These are phyloP conservation scores for Drosophila sturtevanti DNA, from an alignment of 1,140 invertebrate genomes.

Conservation along the genomic window DNA sequence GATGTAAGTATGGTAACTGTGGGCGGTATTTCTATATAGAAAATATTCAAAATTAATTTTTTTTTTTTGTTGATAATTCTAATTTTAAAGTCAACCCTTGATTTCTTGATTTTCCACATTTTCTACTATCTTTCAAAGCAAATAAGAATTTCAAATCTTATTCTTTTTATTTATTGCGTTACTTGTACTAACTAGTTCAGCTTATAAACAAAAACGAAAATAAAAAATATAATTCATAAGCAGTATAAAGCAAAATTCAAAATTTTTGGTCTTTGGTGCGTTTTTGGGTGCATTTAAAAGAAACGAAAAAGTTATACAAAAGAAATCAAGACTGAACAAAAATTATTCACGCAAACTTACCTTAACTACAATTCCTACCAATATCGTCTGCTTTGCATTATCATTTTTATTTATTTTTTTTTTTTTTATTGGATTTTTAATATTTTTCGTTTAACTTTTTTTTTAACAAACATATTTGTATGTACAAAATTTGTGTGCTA, in stretches of 20 bases:
- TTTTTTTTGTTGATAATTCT: background rate
- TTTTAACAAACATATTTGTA: conserved; percentile 33
- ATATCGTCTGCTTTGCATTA: conserved; percentile 58
- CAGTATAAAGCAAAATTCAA: conserved; percentile 48
- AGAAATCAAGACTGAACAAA: conserved; percentile 32
- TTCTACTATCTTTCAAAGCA: background rate
- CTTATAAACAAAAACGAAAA: background rate
- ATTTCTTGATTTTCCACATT: background rate
- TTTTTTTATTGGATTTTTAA: conserved; percentile 22
- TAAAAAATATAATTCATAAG: conserved; percentile 26
- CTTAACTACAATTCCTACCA: conserved; percentile 69
- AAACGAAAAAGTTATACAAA: conserved; percentile 15
- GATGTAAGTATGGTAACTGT: conserved; percentile 40
- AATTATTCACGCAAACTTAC: conserved; percentile 64
- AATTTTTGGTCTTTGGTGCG: conserved; percentile 59
- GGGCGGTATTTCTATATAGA: conserved; percentile 22
- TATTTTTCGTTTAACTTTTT: conserved; percentile 14
- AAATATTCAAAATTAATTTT: background rate
- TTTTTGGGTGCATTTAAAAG: conserved; percentile 60
- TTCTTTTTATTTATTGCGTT: conserved; percentile 11
- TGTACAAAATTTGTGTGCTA: conserved; percentile 62
- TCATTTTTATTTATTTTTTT: conserved; percentile 32
- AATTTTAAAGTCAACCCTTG: background rate
- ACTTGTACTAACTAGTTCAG: conserved; percentile 17
- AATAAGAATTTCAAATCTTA: conserved; percentile 1